These are phyloP conservation scores for Sturnus vulgaris DNA, from an alignment of 2,113 vertebrate genomes.

Conservation along the genomic window DNA sequence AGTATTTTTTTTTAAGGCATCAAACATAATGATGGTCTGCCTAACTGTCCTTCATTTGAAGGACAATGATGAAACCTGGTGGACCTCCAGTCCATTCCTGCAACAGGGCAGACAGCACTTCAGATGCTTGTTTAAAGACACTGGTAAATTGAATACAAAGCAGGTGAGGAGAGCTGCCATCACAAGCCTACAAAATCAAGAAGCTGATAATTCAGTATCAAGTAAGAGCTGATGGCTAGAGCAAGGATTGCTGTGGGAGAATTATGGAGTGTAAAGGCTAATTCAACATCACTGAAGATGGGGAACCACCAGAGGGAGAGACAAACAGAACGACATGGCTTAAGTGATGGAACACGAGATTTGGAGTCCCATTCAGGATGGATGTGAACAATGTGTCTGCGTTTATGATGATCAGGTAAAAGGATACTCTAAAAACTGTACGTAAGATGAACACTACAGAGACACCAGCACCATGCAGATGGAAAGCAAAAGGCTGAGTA, in stretches of 20 bases:
- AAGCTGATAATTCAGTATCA: neutral
- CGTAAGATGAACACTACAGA: neutral
- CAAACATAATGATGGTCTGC: neutral
- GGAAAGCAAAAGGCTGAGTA: neutral
- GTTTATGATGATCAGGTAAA: neutral
- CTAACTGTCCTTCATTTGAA: neutral
- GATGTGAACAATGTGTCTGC: neutral
- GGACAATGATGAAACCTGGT: neutral
- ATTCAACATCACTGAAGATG: neutral
- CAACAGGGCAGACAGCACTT: neutral
- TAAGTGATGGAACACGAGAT: neutral
- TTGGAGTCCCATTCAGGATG: neutral
- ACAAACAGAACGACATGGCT: fast-evolving
- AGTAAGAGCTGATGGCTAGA: neutral
- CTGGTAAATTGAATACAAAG: neutral
- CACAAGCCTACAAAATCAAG: neutral
- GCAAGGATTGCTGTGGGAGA: neutral
- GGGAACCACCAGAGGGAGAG: neutral
- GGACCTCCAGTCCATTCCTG: neutral
- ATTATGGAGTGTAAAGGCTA: neutral
- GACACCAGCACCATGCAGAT: neutral
- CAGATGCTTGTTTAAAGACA: neutral
- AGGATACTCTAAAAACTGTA: neutral
- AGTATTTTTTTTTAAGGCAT: neutral
- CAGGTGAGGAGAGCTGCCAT: neutral